phyloP scores from a whole-genome alignment of 2,113 vertebrate genomes.

The Tetrax tetrax region DNA sequence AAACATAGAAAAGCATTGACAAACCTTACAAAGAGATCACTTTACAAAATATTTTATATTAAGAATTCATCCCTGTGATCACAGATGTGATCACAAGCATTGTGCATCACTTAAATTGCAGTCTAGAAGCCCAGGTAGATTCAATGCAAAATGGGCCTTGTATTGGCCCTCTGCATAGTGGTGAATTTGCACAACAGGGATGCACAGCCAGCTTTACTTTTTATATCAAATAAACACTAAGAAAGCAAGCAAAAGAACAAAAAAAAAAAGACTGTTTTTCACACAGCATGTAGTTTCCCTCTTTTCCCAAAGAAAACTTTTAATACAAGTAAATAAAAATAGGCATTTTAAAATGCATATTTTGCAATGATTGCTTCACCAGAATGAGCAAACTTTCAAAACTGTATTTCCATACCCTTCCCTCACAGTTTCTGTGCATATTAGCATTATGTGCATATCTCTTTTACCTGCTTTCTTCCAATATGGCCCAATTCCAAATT shows the following conservation, averaged over 20 bases:
- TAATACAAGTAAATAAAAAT: background rate
- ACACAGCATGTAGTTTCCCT: background rate
- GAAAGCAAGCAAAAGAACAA: background rate
- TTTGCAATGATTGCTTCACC: background rate
- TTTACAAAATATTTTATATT: background rate
- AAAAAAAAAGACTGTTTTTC: background rate
- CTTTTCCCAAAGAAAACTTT: background rate
- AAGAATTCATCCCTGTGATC: background rate
- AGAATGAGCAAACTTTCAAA: background rate
- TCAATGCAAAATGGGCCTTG: background rate
- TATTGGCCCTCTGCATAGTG: background rate
- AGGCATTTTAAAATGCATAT: background rate
- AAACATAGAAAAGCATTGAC: background rate
- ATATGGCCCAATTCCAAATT: background rate
- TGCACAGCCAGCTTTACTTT: background rate
- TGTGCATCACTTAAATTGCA: background rate
- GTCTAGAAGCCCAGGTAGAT: background rate
- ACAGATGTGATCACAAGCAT: background rate
- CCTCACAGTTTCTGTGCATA: background rate
- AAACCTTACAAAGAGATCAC: background rate
- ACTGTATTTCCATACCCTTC: background rate
- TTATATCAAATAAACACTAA: background rate
- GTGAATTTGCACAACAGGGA: background rate
- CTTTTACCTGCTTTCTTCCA: background rate
- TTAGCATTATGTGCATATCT: accelerated